Conservation (phyloP, 1,140 invertebrate genomes). For the Drosophila bocki region DNA sequence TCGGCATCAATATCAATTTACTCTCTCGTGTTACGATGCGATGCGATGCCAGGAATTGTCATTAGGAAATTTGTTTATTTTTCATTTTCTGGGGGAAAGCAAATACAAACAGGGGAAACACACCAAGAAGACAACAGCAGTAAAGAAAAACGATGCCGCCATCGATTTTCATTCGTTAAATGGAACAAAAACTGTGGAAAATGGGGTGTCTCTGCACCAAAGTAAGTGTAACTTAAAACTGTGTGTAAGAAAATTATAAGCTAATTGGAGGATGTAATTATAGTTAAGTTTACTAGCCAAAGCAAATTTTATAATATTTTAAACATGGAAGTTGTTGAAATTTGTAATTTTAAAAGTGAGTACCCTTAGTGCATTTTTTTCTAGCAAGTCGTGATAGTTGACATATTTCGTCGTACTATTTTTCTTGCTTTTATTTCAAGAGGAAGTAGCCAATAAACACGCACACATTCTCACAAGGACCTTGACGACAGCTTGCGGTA, state of each 20-base stretch:
- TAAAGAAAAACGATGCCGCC: conserved; percentile 31
- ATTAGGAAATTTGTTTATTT: conserved; percentile 81
- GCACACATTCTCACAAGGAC: conserved; percentile 2
- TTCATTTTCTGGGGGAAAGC: conserved; percentile 65
- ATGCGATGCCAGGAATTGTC: conserved; percentile 47
- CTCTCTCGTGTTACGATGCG: conserved; percentile 37
- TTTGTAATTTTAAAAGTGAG: not conserved
- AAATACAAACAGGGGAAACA: conserved; percentile 51
- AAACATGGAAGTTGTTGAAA: not conserved
- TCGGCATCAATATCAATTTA: conserved; percentile 74
- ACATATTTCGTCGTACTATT: conserved; percentile 1
- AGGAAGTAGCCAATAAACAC: conserved; percentile 11
- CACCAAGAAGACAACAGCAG: conserved; percentile 36
- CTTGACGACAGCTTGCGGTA: conserved; percentile 8
- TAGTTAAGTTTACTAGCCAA: not conserved
- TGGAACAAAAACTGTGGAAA: not conserved
- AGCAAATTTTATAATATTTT: too few relatives aligned
- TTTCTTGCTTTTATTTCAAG: not conserved
- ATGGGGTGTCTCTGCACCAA: not conserved
- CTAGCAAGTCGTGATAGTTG: not conserved
- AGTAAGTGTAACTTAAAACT: not conserved
- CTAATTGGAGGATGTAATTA: not conserved
- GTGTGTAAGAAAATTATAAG: not conserved
- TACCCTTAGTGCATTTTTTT: not conserved
- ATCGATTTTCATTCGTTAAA: conserved; percentile 70